Base-by-base conservation (phyloP, 2,113 vertebrate genomes). In the Pangasianodon gigas region DNA sequence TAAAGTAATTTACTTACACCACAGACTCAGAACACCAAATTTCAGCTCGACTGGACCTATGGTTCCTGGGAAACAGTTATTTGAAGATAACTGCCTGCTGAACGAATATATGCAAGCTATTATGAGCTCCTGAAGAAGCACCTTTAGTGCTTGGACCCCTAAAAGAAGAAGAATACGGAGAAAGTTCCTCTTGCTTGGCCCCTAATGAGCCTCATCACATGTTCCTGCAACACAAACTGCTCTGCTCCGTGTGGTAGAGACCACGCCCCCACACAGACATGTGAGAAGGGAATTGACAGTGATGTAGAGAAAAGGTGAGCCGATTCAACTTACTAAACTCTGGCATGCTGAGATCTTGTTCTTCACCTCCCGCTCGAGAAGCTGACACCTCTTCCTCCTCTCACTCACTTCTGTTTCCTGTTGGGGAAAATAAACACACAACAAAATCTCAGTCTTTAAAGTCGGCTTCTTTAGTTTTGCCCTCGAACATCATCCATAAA, bases 321-420 rank as follows among this genome's bases (percentile, higher is more conserved):
- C 24, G 71, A 51, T 46, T 62, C n/a, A 62, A 89, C 89, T 91
- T 85, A 92, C 91, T 77, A 92, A 90, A 88, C 67, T 91, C 81
- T 89, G 88, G 69, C 89, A 91, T 88, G 86, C 85, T 67, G 80
- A 79, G 67, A 89, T 75, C 85, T 89, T 92, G 74, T 90, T 90
- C 44, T 92, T 91, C 62, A 88, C 88, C 84, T 91, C 88, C 21
- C 82, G 58, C 74, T 92, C 91, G n/a, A 92, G 91, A 62, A 89
- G 54, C 74, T 90, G 91, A 85, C 91, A 87, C 89, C 85, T 87
- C 84, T 89, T 92, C 84, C 87, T 79, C 65, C 65, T 44, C 85
- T 91, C 82, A 32, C 58, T 90, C 74, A 91, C 90, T 88, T 91
- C 91, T 65, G 88, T 88, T 77, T 88, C 90, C 91, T 92, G 44